Conservation (phyloP, 2,888 invertebrate species). For the Rambutsinella grinnellia region DNA sequence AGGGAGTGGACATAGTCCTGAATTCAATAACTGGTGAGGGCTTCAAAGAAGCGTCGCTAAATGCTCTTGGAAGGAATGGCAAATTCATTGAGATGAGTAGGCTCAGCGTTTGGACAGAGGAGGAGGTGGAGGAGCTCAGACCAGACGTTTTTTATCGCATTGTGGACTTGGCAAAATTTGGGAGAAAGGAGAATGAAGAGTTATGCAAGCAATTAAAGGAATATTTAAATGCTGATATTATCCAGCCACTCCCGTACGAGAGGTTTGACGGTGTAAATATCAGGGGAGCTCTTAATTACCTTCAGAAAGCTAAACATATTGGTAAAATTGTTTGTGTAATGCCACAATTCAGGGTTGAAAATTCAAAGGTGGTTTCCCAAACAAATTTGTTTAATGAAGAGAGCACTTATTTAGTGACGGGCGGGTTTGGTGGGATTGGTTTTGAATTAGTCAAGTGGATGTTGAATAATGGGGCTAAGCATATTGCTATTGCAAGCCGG, state of each 20-base stretch:
- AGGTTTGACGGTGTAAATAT: conserved; percentile 40
- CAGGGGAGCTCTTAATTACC: conserved; percentile 36
- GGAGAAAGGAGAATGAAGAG: conserved; percentile 1
- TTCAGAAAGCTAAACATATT: conserved; percentile 54
- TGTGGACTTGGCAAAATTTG: conserved; percentile 33
- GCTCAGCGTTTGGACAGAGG: conserved; percentile 37
- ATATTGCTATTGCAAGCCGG: conserved; percentile 30
- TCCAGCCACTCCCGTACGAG: conserved; percentile 43
- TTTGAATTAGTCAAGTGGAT: conserved; percentile 48
- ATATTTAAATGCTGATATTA: background rate
- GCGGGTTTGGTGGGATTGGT: conserved; percentile 50
- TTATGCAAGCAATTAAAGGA: conserved; percentile 15
- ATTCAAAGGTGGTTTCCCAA: background rate
- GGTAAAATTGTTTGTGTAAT: conserved; percentile 50
- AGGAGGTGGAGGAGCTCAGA: conserved; percentile 36
- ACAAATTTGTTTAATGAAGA: conserved; percentile 29
- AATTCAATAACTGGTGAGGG: conserved; percentile 44
- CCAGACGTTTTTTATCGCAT: conserved; percentile 48
- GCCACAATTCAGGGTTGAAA: conserved; percentile 25
- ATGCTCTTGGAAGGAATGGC: conserved; percentile 25
- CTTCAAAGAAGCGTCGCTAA: conserved; percentile 50
- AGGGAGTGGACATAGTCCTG: conserved; percentile 52
- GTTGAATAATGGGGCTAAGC: conserved; percentile 37
- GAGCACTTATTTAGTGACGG: conserved; percentile 44
- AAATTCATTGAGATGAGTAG: conserved; percentile 57